phyloP scores from a whole-genome alignment of 2,888 invertebrate species.

The Galeruca laticollis region DNA sequence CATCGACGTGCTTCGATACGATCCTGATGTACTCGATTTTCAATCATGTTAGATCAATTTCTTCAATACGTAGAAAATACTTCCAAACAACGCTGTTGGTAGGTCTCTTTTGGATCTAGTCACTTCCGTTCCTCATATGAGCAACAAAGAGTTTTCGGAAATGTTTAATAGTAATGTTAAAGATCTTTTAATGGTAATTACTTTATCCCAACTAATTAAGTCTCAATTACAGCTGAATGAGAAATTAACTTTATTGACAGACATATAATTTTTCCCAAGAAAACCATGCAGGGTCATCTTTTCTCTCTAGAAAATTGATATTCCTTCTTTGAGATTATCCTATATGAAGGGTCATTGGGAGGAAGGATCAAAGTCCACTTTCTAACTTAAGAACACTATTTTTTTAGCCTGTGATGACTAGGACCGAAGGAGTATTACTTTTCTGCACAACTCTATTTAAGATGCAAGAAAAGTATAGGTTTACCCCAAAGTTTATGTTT shows the following conservation, averaged over 20 bases:
- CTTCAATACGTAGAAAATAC: constrained; percentile 85
- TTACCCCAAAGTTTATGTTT: too few species aligned
- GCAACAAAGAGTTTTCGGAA: constrained; percentile 89
- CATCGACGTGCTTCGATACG: constrained; percentile 90
- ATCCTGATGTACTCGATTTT: constrained; percentile 88
- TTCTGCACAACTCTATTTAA: too few species aligned
- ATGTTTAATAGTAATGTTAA: constrained; percentile 97
- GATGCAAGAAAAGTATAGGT: too few species aligned
- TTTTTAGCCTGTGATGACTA: too few species aligned
- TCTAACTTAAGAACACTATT: too few species aligned
- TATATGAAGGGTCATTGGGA: too few species aligned
- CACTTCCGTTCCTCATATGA: constrained; percentile 92
- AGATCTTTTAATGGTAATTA: constrained; percentile 97
- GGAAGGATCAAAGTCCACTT: too few species aligned
- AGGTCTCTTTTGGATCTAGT: constrained; percentile 91
- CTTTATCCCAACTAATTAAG: constrained; percentile 94
- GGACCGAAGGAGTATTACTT: too few species aligned
- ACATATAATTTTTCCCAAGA: too few species aligned
- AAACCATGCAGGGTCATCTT: too few species aligned
- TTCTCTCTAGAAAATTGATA: too few species aligned
- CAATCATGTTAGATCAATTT: constrained; percentile 84
- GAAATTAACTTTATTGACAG: constrained; percentile 89
- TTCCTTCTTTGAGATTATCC: too few species aligned
- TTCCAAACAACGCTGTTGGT: constrained; percentile 89
- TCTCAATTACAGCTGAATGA: constrained; percentile 97